Conservation (phyloP, 2,113 vertebrate genomes). For the Macroglossus sobrinus region DNA sequence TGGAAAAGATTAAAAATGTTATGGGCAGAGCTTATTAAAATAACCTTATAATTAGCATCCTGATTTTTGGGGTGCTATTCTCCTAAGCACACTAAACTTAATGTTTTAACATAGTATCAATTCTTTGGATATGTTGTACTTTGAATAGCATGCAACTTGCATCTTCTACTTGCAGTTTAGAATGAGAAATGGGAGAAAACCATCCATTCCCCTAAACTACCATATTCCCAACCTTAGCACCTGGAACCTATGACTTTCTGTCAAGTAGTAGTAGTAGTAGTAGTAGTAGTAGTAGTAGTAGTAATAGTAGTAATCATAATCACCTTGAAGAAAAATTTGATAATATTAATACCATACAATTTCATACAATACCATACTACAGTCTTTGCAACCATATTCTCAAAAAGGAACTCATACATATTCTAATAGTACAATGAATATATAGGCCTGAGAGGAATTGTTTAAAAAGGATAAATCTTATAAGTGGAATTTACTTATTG, state of each 20-base stretch:
- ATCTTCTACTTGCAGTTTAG: neutral
- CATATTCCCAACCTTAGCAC: neutral
- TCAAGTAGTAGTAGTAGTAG: neutral
- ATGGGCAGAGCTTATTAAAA: neutral
- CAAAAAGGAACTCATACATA: neutral
- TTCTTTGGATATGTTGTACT: neutral
- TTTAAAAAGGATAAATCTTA: neutral
- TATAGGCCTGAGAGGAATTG: neutral
- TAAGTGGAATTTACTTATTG: neutral
- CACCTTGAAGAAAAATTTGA: neutral
- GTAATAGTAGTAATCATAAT: neutral
- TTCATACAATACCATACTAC: neutral
- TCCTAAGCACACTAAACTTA: neutral
- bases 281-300: too few relatives aligned
- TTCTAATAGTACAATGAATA: neutral
- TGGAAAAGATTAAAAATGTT: neutral
- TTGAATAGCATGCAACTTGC: neutral
- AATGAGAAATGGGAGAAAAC: neutral
- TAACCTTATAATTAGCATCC: neutral
- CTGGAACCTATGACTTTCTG: neutral
- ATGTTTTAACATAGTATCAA: neutral
- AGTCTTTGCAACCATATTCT: neutral
- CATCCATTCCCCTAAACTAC: neutral
- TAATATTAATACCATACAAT: neutral
- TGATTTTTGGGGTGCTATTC: neutral